phyloP scores from a whole-genome alignment of 2,888 invertebrate genomes.

The Tubulanus polymorphus region DNA sequence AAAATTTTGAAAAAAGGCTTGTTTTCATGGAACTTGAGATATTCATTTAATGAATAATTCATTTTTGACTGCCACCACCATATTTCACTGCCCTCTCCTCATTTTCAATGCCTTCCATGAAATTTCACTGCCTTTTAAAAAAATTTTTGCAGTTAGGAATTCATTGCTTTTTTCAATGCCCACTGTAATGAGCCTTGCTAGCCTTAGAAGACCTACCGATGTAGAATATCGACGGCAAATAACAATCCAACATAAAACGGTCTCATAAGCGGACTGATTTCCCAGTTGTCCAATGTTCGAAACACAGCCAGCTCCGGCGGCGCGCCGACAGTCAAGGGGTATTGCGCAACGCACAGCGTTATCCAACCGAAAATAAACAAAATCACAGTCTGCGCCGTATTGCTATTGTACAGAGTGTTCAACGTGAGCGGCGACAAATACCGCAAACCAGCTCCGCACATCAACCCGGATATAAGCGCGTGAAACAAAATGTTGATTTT shows the following conservation, averaged over 20 bases:
- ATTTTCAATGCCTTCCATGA: no score
- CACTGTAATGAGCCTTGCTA: no score
- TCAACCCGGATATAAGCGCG: constrained; percentile 32
- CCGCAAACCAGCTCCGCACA: constrained; percentile 38
- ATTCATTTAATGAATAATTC: no score
- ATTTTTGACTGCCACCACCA: no score
- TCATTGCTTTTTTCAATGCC: no score
- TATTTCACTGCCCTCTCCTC: no score
- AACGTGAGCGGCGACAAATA: constrained; percentile 40
- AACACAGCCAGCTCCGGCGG: constrained; percentile 48
- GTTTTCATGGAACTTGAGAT: no score
- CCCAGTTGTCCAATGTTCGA: constrained; percentile 40
- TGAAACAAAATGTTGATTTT: constrained; percentile 39
- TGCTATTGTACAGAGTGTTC: constrained; percentile 33
- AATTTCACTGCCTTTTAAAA: no score
- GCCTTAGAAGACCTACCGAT: constrained; percentile 41
- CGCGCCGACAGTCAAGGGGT: constrained; percentile 39
- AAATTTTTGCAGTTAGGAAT: no score
- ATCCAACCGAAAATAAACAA: constrained; percentile 46
- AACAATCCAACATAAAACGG: constrained; percentile 43
- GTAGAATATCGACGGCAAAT: constrained; percentile 33
- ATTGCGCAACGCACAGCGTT: constrained; percentile 40
- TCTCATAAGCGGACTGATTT: constrained; percentile 37
- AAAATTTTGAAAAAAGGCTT: no score
- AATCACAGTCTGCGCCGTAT: constrained; percentile 33